Percentiles rank a stretch among this genome's conserved stretches.
Conservation (phyloP, 2,888 invertebrate genomes). For the Drosophila paramelanica region DNA sequence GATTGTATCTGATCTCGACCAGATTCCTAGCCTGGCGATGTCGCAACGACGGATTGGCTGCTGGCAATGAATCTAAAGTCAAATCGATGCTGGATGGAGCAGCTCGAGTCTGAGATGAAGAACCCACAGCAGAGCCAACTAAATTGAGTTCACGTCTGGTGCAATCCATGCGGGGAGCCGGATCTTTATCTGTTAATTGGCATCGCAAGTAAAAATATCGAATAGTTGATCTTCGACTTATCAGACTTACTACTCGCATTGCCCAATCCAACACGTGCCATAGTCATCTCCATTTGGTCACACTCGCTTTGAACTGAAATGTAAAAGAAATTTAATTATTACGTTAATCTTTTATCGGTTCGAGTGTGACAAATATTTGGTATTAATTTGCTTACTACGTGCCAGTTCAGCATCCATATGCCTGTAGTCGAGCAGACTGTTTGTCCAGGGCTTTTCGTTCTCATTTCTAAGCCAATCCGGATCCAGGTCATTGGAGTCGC, state of each 20-base stretch:
- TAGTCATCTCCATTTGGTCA: conserved; percentile 5
- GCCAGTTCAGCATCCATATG: conserved; percentile 22
- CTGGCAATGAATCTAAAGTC: neutral
- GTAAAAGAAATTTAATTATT: neutral
- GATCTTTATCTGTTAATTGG: conserved; percentile 7
- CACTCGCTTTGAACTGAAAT: conserved; percentile 33
- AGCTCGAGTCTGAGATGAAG: neutral
- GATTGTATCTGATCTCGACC: neutral
- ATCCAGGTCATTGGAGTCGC: neutral
- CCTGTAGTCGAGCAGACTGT: conserved; percentile 20
- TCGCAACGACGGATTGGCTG: neutral
- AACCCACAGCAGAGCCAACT: conserved; percentile 11
- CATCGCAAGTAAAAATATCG: too few species aligned
- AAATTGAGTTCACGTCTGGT: neutral
- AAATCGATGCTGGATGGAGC: neutral
- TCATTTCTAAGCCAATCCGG: conserved; percentile 1
- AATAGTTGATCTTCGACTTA: neutral
- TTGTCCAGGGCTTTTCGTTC: conserved; percentile 11
- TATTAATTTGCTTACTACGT: conserved; percentile 16
- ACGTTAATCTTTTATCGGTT: neutral
- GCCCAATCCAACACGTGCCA: neutral
- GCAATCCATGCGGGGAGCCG: neutral
- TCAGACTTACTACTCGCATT: conserved; percentile 5
- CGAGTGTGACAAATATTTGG: neutral
- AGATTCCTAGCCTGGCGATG: neutral